Evolutionary conservation across 2,888 invertebrate species (phyloP), one percentile per base, ranked within the genome.

Genomic region (Caenorhabditis auriculariae): DNA sequence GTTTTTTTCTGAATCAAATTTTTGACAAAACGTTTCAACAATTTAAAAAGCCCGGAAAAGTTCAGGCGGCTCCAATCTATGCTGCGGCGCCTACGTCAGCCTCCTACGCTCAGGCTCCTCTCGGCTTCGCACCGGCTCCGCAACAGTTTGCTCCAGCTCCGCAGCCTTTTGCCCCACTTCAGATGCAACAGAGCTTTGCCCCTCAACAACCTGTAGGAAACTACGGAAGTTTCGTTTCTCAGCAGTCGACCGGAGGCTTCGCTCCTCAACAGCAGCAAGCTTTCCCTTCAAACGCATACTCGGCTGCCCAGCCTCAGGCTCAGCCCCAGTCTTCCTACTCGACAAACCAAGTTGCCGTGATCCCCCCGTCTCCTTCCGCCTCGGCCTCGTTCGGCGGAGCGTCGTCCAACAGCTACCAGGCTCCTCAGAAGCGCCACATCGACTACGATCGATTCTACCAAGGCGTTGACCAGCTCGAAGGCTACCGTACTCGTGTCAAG

Each of bases 401-500:
- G 21, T n/a, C n/a, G n/a, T n/a, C n/a, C n/a, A n/a, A n/a, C n/a
- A n/a, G n/a, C n/a, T 63, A 63, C 24, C 55, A 44, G 9, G 47
- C 63, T 12, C 63, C 58, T 32, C 52, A 45, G 21, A 63, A 63
- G 38, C 42, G 63, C 43, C 51, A 58, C 42, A 48, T 58, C 12
- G 19, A 26, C 9, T 42, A 54, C n/a, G 49, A 49, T 17, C 45
- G 41, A 32, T 50, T 47, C 9, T 43, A 63, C 41, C 58, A 55
- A 21, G 63, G 55, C 28, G 63, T 58, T 1, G 58, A 58, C 44
- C 58, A 63, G 32, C 2, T 49, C 0, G 63, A 63, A 39, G 63
- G 58, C 19, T 58, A 63, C 26, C 47, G 49, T 3, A 26, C 12
- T 15, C 27, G 66, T 32, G 64, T 66, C 15, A 69, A 69, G 56